Evolutionary conservation across 1,140 invertebrate species (phyloP).

Genomic region (Drosophila melanogaster): Release_6_plus_ISO1_MT NT_033777.3:8652501-8653000

Average conservation of each 20-base stretch:
- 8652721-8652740: constrained; percentile 24
- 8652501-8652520: constrained; percentile 91
- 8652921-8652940: neutral
- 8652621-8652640: constrained; percentile 46
- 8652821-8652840: constrained; percentile 10
- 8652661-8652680: constrained; percentile 58
- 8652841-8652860: neutral
- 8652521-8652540: constrained; percentile 89
- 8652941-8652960: neutral
- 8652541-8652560: constrained; percentile 91
- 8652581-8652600: constrained; percentile 40
- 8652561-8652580: constrained; percentile 72
- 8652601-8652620: constrained; percentile 47
- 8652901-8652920: constrained; percentile 9
- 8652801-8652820: constrained; percentile 11
- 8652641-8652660: constrained; percentile 60
- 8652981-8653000: neutral
- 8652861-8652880: neutral
- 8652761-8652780: constrained; percentile 17
- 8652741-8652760: neutral
- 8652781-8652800: constrained; percentile 5
- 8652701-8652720: neutral
- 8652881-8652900: constrained; percentile 5
- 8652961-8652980: neutral
- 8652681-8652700: constrained; percentile 16